These are phyloP conservation scores for Drepanosiphum platanoidis DNA, from an alignment of 2,888 invertebrate species.

Conservation along the genomic window DNA sequence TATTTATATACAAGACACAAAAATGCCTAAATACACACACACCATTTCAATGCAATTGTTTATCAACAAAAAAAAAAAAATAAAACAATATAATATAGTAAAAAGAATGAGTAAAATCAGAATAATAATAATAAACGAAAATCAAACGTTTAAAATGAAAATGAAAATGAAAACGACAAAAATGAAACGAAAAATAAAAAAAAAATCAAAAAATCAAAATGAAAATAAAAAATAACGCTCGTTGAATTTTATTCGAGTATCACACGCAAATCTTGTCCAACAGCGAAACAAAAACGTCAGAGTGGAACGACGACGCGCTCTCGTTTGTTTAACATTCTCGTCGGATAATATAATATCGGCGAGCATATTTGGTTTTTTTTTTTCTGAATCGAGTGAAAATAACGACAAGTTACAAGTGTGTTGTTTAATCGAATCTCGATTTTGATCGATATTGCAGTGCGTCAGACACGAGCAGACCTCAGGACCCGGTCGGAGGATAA, in stretches of 20 bases:
- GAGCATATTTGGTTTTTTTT: background rate
- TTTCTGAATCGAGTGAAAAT: background rate
- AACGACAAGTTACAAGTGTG: too few species aligned
- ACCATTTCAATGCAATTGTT: conserved; percentile 51
- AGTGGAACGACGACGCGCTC: too few species aligned
- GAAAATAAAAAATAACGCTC: background rate
- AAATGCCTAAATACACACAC: conserved; percentile 55
- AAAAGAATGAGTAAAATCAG: conserved; percentile 17
- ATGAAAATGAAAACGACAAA: background rate
- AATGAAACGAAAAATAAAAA: conserved; percentile 24
- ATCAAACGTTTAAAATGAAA: conserved; percentile 32
- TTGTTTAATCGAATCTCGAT: conserved; percentile 20
- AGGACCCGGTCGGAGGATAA: conserved; percentile 17
- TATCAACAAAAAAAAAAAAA: conserved; percentile 2
- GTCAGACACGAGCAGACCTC: conserved; percentile 58
- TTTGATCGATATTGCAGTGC: conserved; percentile 47
- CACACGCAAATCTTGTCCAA: conserved; percentile 54
- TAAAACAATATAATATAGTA: too few species aligned
- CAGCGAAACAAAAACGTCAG: conserved; percentile 26
- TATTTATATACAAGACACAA: conserved; percentile 57
- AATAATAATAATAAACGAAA: conserved; percentile 32
- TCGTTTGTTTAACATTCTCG: background rate
- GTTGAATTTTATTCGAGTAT: conserved; percentile 21
- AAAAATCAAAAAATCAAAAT: conserved; percentile 34
- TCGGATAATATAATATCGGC: background rate